A percentile compares a stretch with the other conserved stretches of the same genome.
phyloP scores from a whole-genome alignment of 2,797 vertebrate species.

The Rhinogobio ventralis region DNA sequence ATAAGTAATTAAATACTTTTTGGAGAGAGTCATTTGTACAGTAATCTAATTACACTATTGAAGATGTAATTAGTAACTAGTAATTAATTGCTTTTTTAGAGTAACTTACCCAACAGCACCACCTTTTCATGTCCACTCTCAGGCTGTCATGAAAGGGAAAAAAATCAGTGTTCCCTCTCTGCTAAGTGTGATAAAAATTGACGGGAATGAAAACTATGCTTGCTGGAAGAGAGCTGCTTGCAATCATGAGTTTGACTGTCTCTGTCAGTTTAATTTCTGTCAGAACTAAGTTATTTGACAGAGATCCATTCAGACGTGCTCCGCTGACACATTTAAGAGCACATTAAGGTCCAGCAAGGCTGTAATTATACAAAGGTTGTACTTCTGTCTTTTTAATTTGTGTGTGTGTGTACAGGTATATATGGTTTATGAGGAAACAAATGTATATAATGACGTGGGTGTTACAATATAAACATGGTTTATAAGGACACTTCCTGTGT shows the following conservation, averaged over 20 bases:
- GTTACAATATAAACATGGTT: too few relatives aligned
- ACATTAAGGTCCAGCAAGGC: constrained; percentile 27
- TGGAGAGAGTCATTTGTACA: too few relatives aligned
- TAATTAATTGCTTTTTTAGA: too few relatives aligned
- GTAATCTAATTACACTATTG: too few relatives aligned
- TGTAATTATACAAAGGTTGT: constrained; percentile 42
- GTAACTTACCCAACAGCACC: too few relatives aligned
- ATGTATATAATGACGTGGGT: too few relatives aligned
- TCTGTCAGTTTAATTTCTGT: constrained; percentile 28
- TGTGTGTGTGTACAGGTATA: too few relatives aligned
- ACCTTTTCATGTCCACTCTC: not conserved
- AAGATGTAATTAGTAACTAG: too few relatives aligned
- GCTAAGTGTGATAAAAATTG: constrained; percentile 8
- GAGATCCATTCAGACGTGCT: not conserved
- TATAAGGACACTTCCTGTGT: too few relatives aligned
- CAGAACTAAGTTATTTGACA: constrained; percentile 13
- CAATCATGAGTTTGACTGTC: constrained; percentile 29
- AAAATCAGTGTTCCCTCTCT: not conserved
- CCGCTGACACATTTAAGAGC: constrained; percentile 5
- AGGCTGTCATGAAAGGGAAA: not conserved
- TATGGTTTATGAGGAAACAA: too few relatives aligned
- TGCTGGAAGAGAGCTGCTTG: not conserved
- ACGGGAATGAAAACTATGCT: constrained; percentile 2
- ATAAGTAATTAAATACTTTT: too few relatives aligned
- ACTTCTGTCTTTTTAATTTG: not conserved